These are phyloP conservation scores for Bedellia somnulentella DNA, from an alignment of 2,888 invertebrate genomes.

Conservation along the genomic window DNA sequence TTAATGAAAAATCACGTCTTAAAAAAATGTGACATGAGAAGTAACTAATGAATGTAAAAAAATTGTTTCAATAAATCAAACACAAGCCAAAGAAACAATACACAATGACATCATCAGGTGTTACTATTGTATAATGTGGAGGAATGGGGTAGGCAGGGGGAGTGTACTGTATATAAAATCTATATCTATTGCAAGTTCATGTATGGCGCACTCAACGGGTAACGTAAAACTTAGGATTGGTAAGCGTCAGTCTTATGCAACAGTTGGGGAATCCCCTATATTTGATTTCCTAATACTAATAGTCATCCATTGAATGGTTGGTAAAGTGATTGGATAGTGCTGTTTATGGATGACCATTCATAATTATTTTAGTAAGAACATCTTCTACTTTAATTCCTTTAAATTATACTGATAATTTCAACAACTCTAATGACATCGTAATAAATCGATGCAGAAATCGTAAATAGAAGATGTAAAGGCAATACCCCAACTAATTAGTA, in stretches of 20 bases:
- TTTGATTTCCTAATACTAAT: constrained; percentile 2
- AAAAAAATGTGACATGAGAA: no score
- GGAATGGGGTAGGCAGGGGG: constrained; percentile 31
- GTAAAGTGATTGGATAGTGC: no score
- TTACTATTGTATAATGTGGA: constrained; percentile 54
- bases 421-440: background rate
- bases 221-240: constrained; percentile 20
- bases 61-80: no score
- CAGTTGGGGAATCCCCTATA: constrained; percentile 12
- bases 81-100: no score
- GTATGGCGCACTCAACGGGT: constrained; percentile 27
- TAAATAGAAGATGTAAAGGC: no score
- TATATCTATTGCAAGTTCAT: constrained; percentile 16
- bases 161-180: constrained; percentile 42
- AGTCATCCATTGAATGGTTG: no score
- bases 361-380: no score
- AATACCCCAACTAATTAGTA: no score
- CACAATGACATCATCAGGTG: constrained; percentile 23
- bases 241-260: constrained; percentile 41
- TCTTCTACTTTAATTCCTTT: background rate
- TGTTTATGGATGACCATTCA: no score
- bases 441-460: background rate
- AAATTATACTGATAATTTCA: background rate
- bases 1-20: background rate
- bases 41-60: no score